These are phyloP conservation scores for Charina bottae DNA, from an alignment of 2,113 vertebrate genomes.

Conservation along the genomic window DNA sequence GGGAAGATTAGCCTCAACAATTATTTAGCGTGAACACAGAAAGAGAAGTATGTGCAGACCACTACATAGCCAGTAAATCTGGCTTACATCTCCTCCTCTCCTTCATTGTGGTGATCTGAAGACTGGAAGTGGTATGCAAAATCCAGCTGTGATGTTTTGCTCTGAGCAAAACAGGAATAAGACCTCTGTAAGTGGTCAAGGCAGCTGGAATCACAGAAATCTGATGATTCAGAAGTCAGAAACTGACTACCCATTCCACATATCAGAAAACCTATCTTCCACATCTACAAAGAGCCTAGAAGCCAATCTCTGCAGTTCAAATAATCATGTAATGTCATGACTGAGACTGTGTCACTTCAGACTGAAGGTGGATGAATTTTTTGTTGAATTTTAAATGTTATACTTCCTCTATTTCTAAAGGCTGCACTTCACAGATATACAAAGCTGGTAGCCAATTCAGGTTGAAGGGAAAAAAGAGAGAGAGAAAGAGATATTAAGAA, in stretches of 20 bases:
- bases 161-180: not conserved
- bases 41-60: constrained; percentile 12
- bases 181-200: not conserved
- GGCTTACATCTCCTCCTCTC: constrained; percentile 7
- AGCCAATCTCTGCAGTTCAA: no score
- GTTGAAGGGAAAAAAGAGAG: no score
- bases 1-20: not conserved
- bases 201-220: not conserved
- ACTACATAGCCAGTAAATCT: constrained; percentile 21
- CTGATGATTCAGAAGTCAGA: not conserved
- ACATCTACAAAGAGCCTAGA: not conserved
- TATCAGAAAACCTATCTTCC: not conserved
- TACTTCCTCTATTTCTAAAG: no score
- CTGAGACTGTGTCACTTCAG: no score
- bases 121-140: not conserved
- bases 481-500: no score
- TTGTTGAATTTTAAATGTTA: no score
- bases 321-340: no score
- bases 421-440: no score
- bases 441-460: no score
- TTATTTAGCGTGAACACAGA: constrained; percentile 20
- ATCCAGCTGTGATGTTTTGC: not conserved
- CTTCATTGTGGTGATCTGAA: not conserved
- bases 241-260: not conserved
- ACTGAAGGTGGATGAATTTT: no score